Base-by-base conservation (phyloP, 2,888 invertebrate species). In the Tricholauxania praeusta region DNA sequence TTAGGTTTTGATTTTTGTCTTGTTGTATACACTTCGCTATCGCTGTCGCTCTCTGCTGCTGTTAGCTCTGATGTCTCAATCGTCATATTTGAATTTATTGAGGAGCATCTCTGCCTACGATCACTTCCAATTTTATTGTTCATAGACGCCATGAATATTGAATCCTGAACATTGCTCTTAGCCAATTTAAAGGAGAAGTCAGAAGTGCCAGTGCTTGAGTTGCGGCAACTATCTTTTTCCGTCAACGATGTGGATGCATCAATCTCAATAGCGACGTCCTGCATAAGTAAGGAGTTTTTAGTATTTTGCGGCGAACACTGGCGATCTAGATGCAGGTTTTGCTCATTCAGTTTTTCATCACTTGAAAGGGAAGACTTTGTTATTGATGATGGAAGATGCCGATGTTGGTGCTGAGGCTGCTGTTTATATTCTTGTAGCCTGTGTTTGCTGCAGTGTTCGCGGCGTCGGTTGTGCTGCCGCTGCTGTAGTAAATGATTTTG, bases 331-430 rank as follows among this genome's bases (percentile, higher is more conserved):
- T 62, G 78, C 62, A 59, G 77, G 47, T 65, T 63, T 48, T 39
- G 69, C 8, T 62, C 60, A 8, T 69, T 59, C 15, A 63, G 71
- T 8, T 79, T 81, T 73, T 84, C 81, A 60, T 83, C 81, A 79
- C 82, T 84, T n/a, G 81, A 82, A 78, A 81, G 77, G 82, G 85
- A 84, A 82, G 84, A 85, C 83, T 83, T 84, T 71, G 77, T 80
- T 73, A 72, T 64, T 70, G 76, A 73, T 12, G 67, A 74, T 77
- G 79, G 81, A 79, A 78, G 81, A 72, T 79, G 78, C 22, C 68
- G 75, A 53, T 71, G 79, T 77, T 78, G 74, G 53, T 67, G 71
- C 70, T 75, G 78, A 55, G 75, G 74, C 57, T 67, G 48, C 39
- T 59, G 67, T 47, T 49, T 59, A 39, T 39, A 8, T 39, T 10